These are phyloP conservation scores for Geophilus truncorum DNA, from an alignment of 2,888 invertebrate genomes.

Conservation along the genomic window DNA sequence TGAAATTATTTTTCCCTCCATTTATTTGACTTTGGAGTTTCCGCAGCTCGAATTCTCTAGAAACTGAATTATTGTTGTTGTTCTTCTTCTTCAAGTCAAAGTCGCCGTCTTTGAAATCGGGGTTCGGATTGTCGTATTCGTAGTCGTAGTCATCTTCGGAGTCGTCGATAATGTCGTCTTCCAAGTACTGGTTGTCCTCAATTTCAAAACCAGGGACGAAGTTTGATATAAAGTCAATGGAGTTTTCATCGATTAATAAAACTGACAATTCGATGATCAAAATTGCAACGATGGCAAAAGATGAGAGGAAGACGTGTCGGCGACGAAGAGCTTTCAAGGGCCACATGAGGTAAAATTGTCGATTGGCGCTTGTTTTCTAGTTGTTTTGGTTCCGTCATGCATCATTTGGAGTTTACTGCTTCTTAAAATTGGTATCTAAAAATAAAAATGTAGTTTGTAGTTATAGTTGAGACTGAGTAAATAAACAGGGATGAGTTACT, in stretches of 20 bases:
- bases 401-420: neutral
- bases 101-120: constrained; percentile 38
- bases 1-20: neutral
- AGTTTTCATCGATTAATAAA: neutral
- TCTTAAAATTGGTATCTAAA: neutral
- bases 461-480: neutral
- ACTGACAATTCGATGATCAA: neutral
- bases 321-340: neutral
- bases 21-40: neutral
- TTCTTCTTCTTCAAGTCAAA: constrained; percentile 38
- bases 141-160: constrained; percentile 37
- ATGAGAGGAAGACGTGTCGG: neutral
- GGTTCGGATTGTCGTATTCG: constrained; percentile 36
- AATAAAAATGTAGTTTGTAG: neutral
- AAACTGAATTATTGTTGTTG: neutral
- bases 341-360: neutral
- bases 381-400: neutral
- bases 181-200: neutral
- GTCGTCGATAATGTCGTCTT: constrained; percentile 32
- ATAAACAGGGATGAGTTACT: neutral
- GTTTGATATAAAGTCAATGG: neutral
- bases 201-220: neutral
- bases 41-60: neutral
- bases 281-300: neutral
- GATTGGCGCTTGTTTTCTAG: neutral